A percentile compares a stretch with the other conserved stretches of the same genome.
These are phyloP conservation scores for Epirrita christyi DNA, from an alignment of 2,888 invertebrate genomes.

Conservation along the genomic window DNA sequence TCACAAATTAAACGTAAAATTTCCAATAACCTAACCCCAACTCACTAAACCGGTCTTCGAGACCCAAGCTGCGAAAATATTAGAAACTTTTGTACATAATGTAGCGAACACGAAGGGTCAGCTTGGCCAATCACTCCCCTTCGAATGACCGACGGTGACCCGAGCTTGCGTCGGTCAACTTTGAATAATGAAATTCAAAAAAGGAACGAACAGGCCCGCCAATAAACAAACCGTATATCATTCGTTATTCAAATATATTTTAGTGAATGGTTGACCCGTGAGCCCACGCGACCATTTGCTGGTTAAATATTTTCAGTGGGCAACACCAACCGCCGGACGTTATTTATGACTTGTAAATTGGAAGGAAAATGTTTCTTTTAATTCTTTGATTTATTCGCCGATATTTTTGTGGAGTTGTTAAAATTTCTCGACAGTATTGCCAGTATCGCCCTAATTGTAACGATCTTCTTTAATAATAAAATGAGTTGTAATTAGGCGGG, in stretches of 20 bases:
- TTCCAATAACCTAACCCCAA: constrained; percentile 66
- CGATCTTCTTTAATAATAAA: constrained; percentile 80
- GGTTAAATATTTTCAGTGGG: constrained; percentile 83
- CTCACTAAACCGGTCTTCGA: constrained; percentile 59
- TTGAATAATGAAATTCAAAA: constrained; percentile 77
- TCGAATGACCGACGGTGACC: constrained; percentile 74
- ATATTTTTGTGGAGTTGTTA: constrained; percentile 35
- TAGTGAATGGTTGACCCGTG: constrained; percentile 80
- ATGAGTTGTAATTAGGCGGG: constrained; percentile 78
- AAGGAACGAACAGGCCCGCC: constrained; percentile 78
- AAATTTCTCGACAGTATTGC: constrained; percentile 27
- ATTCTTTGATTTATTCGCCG: constrained; percentile 33
- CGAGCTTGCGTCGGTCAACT: constrained; percentile 73
- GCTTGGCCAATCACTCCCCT: constrained; percentile 61
- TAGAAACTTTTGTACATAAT: constrained; percentile 71
- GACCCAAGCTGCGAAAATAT: constrained; percentile 80
- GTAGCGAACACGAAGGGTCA: constrained; percentile 72
- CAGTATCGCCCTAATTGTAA: constrained; percentile 68
- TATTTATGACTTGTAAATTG: constrained; percentile 76
- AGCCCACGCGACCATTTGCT: constrained; percentile 81
- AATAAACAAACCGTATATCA: constrained; percentile 85
- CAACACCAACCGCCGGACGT: constrained; percentile 63
- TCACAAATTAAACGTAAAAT: constrained; percentile 83
- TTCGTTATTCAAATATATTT: constrained; percentile 81
- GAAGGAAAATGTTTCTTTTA: constrained; percentile 48